Percentiles rank a stretch among this genome's conserved stretches.
Evolutionary conservation across 2,888 invertebrate species (phyloP).

Genomic region (Drosophila sordidapex): DNA sequence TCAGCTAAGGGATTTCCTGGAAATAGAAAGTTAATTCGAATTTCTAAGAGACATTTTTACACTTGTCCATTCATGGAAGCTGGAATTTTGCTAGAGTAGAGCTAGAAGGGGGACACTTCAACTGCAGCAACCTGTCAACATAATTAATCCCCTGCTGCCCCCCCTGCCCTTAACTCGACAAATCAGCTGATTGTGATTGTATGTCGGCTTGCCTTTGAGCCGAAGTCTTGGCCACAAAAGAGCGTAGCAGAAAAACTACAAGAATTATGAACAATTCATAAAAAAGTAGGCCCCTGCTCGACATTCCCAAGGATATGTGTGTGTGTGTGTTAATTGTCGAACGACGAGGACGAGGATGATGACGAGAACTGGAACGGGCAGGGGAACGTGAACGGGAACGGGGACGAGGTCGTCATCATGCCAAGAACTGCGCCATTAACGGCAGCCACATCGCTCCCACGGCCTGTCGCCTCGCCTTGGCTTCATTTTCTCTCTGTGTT

Average conservation of each 20-base stretch:
- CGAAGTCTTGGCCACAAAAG: constrained; percentile 41
- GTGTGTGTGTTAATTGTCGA: constrained; percentile 71
- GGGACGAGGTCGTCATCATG: constrained; percentile 44
- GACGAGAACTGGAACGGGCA: constrained; percentile 21
- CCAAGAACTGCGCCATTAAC: constrained; percentile 69
- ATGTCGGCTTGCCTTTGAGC: constrained; percentile 59
- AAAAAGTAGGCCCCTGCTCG: constrained; percentile 67
- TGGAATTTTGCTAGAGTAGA: constrained; percentile 14
- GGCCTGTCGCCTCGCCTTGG: constrained; percentile 39
- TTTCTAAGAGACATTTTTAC: constrained; percentile 37
- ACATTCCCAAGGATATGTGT: constrained; percentile 74
- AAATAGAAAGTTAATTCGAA: constrained; percentile 54
- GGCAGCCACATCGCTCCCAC: constrained; percentile 67
- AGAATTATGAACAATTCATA: constrained; percentile 75
- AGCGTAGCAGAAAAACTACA: constrained; percentile 24
- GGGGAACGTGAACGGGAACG: constrained; percentile 11
- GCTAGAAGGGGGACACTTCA: constrained; percentile 41
- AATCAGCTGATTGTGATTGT: constrained; percentile 69
- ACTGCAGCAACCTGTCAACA: constrained; percentile 73
- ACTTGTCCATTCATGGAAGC: constrained; percentile 36
- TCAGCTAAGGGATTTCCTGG: constrained; percentile 26
- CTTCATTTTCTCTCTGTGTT: constrained; percentile 15
- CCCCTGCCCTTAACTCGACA: constrained; percentile 11
- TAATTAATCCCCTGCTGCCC: constrained; percentile 65
- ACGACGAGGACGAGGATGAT: constrained; percentile 25